Evolutionary conservation across 2,888 invertebrate species (phyloP).

Genomic region (Hesperia comma): DNA sequence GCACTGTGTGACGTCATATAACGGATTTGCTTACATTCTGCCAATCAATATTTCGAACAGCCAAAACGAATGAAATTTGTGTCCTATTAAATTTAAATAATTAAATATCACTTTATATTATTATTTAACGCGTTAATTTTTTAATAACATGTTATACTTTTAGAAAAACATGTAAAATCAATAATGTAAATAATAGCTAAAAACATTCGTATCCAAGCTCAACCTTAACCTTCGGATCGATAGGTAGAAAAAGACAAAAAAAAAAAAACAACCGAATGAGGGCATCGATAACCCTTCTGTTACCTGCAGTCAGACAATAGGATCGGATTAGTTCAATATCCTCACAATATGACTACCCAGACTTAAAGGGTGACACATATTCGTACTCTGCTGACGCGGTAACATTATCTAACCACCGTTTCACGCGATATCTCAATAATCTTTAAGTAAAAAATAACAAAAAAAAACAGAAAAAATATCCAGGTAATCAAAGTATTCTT

Average conservation of each 20-base stretch:
- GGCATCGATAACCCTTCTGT: conserved; percentile 2
- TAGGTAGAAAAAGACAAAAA: neutral
- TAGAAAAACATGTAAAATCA: too few species aligned
- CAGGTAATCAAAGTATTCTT: conserved; percentile 74
- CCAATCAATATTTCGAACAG: neutral
- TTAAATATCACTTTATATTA: too few species aligned
- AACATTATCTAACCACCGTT: conserved; percentile 76
- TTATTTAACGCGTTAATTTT: too few species aligned
- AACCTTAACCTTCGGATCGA: neutral
- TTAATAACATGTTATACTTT: too few species aligned
- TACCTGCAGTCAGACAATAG: conserved; percentile 43
- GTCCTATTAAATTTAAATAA: neutral
- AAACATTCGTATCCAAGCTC: too few species aligned
- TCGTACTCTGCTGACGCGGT: conserved; percentile 60
- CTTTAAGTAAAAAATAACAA: conserved; percentile 54
- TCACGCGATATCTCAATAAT: conserved; percentile 76
- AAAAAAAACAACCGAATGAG: conserved; percentile 5
- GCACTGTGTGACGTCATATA: conserved; percentile 28
- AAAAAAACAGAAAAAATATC: conserved; percentile 57
- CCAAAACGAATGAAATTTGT: neutral
- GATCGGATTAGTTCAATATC: conserved; percentile 56
- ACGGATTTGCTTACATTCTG: conserved; percentile 11
- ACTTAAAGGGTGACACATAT: conserved; percentile 63
- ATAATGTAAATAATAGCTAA: too few species aligned
- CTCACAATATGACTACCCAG: conserved; percentile 66